Base-by-base conservation (phyloP, 2,888 invertebrate species). In the Epinotia nisella region DNA sequence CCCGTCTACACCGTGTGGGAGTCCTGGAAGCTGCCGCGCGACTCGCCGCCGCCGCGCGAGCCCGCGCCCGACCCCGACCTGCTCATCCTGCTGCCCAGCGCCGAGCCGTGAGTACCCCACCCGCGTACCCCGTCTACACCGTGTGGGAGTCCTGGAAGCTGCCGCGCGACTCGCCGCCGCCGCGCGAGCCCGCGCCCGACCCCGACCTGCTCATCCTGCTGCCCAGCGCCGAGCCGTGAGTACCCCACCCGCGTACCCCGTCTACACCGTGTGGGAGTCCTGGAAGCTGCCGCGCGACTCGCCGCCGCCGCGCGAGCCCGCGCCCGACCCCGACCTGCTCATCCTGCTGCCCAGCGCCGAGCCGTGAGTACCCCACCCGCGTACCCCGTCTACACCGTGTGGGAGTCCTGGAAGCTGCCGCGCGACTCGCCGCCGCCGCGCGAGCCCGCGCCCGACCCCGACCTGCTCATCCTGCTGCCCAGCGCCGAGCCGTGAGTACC, bases 391-490 rank as follows among this genome's bases (percentile, higher is more conserved):
- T 2, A 2, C 21, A 24, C 21, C 21, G 21, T 24, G 21, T 24
- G n/a, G n/a, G n/a, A n/a, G n/a, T 96, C 96, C 83, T 97, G 97
- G 97, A 96, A 97, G 75, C 95, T 96, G 80, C 85, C 75, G 74
- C 79, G 71, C 74, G 78, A 35, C 62, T 70, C 77, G 59, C 76
- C 74, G 71, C 74, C 74, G 29, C 49, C 75, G 66, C 24, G 64
- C 24, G 71, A 56, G 68, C 67, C 75, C 61, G 70, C 59, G 71
- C 58, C 78, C 45, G 78, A 69, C 64, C 76, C 76, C 76, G 71
- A 84, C 76, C 79, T 81, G 70, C 81, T 88, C 85, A 86, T 89
- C 71, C 83, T 88, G 83, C 83, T 90, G 84, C 88, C 90, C 58
- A 81, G 86, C 82, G 83, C 84, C 79, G 90, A 90, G 77, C 90